A percentile compares a stretch with the other conserved stretches of the same genome.
Conservation (phyloP, 2,888 invertebrate genomes). For the Drosophila rellima region DNA sequence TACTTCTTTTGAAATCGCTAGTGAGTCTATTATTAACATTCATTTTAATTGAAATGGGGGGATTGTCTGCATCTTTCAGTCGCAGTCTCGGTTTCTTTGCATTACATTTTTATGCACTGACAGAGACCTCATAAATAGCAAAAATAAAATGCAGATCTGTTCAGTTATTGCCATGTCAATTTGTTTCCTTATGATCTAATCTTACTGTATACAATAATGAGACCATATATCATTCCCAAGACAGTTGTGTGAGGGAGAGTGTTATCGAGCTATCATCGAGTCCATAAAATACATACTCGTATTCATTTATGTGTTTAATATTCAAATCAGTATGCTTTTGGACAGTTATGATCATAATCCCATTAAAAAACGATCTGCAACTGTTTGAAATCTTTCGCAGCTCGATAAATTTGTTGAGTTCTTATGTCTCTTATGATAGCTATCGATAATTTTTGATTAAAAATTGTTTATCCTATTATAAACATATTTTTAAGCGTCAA, state of each 20-base stretch:
- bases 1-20: not conserved
- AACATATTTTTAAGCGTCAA: not conserved
- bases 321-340: not conserved
- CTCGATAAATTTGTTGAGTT: not conserved
- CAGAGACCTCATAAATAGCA: slow-evolving; percentile 27
- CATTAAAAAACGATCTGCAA: not conserved
- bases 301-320: slow-evolving; percentile 1
- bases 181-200: slow-evolving; percentile 28
- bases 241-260: not conserved
- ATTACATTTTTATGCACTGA: slow-evolving; percentile 20
- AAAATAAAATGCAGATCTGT: slow-evolving; percentile 27
- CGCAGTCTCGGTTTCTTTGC: not conserved
- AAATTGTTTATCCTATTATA: not conserved
- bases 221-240: slow-evolving; percentile 13
- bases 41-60: slow-evolving; percentile 45
- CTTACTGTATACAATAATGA: not conserved
- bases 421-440: too few relatives aligned
- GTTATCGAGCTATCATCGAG: slow-evolving; percentile 17
- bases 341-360: not conserved
- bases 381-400: not conserved
- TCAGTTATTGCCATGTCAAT: slow-evolving; percentile 9
- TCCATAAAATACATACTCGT: slow-evolving; percentile 5
- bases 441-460: not conserved
- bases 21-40: slow-evolving; percentile 27
- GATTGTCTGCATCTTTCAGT: slow-evolving; percentile 12